Base-by-base conservation (phyloP, 1,140 invertebrate species). In the Daktulosphaira vitifoliae region DNA sequence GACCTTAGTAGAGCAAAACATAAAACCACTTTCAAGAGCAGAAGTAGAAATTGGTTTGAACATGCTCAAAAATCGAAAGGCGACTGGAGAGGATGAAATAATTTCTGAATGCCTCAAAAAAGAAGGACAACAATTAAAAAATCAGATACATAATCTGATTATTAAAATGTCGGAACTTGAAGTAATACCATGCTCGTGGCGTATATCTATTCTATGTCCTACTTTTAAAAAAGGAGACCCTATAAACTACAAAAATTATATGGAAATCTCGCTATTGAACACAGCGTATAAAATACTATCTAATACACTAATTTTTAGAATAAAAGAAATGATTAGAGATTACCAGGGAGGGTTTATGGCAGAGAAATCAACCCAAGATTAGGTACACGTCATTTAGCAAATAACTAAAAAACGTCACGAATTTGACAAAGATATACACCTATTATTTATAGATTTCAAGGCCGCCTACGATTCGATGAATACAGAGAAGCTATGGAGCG, bases 111-210 rank as follows among this genome's bases (percentile, higher is more conserved):
- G 62, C 22, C 25, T 69, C 18, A 69, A 69, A 65, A 38, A 69
- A 13, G 42, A 54, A 29, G 67, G 65, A 23, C 13, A 65, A 16
- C 39, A 67, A 54, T 18, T 49, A 33, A 33, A 54, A 64, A 33
- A 56, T 7, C 20, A 20, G 18, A 20, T 68, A 39, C 46, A 46
- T 15, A 16, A 52, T 8, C 18, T 69, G 11, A 18, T 65, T 42
- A 70, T 68, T 38, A 42, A 68, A 67, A 39, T 65, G n/a, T 13
- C 50, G 65, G 11, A 66, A 37, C 33, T 65, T 11, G 39, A 49
- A 37, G 66, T 69, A 51, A 68, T 69, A 20, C 70, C 70, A 6
- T 16, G 5, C 2, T n/a, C 44, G 18, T 71, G 70, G 68, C 70
- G 68, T 54, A 66, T 23, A 37, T 65, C 49, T 18, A 16, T 67